Base-by-base conservation (phyloP, 1,140 invertebrate genomes). In the Zelostemma sp. region DNA sequence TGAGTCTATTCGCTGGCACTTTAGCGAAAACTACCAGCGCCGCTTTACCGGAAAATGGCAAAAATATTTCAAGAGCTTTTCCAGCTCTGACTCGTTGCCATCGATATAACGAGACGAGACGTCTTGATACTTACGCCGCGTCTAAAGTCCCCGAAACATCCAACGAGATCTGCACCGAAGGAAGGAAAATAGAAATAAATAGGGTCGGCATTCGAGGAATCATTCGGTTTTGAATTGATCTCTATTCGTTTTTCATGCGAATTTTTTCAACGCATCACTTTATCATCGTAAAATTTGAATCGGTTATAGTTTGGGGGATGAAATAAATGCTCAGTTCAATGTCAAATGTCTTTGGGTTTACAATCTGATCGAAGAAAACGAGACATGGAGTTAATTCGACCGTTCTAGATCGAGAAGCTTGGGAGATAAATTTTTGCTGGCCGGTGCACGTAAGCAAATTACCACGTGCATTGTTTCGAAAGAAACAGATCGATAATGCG, bases 41-140 rank as follows among this genome's bases (percentile, higher is more conserved):
- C 76, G 74, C 74, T 81, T 80, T 80, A 77, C 79, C 66, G 77
- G 74, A 61, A 79, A 81, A 81, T 81, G 70, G 75, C 51, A 68
- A 61, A 68, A 68, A 80, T 80, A 80, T 76, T 78, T 81, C 77
- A 81, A 59, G 41, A 58, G 64, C 58, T 75, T 75, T 74, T 48
- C 74, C 62, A 38, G 49, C 16, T 11, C 35, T 14, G 35, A 17
- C 46, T n/a, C n/a, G 49, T 50, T 35, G 45, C 58, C 72, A 68
- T 74, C 65, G 68, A 70, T 68, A 63, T 74, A 72, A 77, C 68
- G 69, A 73, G 62, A 69, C 57, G 45, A 55, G 49, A 31, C 48
- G 15, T 50, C 38, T 55, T 49, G 35, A 11, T 38, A 38, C 35
- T 11, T 38, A 11, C 35, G 35, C 12, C 35, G 11, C 35, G 12